Evolutionary conservation across 1,140 invertebrate species (phyloP).

Genomic region (Caligus rogercresseyi): DNA sequence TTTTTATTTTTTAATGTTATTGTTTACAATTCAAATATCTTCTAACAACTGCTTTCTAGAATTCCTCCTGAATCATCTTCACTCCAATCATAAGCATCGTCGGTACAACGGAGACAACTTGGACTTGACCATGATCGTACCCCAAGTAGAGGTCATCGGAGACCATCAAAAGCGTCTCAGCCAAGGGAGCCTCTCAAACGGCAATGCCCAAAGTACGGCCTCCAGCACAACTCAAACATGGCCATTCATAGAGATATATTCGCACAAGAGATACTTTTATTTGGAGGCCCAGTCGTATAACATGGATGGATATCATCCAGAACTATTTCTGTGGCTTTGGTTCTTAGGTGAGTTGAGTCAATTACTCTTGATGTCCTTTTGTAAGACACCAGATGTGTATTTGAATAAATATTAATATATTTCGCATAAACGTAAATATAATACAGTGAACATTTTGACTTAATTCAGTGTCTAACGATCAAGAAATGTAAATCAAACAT

Average conservation of each 20-base stretch:
- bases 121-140: slow-evolving; percentile 16
- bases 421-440: no score
- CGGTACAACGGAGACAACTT: slow-evolving; percentile 14
- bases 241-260: slow-evolving; percentile 15
- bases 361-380: no score
- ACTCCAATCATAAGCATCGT: slow-evolving; percentile 14
- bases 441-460: no score
- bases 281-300: slow-evolving; percentile 16
- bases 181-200: neutral
- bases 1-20: no score
- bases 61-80: slow-evolving; percentile 17
- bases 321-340: slow-evolving; percentile 20
- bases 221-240: slow-evolving; percentile 10
- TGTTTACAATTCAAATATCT: no score
- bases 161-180: neutral
- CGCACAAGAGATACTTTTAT: slow-evolving; percentile 18
- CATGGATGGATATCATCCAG: slow-evolving; percentile 16
- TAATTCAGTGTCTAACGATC: no score
- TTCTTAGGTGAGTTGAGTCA: slow-evolving; percentile 17
- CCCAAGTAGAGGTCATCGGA: slow-evolving; percentile 9
- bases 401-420: no score
- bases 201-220: neutral
- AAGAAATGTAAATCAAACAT: no score
- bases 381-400: no score
- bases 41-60: no score